Conservation (phyloP, 2,888 invertebrate genomes). For the Oscheius sp. region DNA sequence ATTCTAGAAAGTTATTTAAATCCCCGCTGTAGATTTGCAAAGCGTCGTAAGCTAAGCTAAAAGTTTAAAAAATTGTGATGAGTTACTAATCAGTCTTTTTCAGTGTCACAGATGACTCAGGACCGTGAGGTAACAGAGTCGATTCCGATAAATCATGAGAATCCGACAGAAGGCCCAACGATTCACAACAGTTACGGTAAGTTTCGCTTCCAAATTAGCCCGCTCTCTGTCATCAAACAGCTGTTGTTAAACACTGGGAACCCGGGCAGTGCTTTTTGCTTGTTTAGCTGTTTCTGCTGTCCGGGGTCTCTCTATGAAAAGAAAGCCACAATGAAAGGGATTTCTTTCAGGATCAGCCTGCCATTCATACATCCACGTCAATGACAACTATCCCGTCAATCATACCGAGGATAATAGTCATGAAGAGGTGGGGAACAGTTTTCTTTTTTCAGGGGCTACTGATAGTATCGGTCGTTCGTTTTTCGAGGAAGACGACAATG, state of each 20-base stretch:
- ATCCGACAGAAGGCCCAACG: not conserved
- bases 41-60: too few relatives aligned
- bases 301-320: too few relatives aligned
- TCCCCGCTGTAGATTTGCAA: too few relatives aligned
- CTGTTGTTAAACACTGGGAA: not conserved
- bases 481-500: not conserved
- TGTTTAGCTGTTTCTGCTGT: conserved; percentile 9
- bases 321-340: not conserved
- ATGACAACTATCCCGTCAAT: not conserved
- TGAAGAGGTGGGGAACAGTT: conserved; percentile 2
- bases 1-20: too few relatives aligned
- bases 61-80: too few relatives aligned
- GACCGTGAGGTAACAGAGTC: conserved; percentile 4
- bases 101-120: conserved; percentile 26
- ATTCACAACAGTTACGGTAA: conserved; percentile 9
- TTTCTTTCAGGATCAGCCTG: conserved; percentile 15
- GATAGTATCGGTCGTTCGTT: not conserved
- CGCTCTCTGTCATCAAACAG: conserved; percentile 8
- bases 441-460: not conserved
- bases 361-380: conserved; percentile 7
- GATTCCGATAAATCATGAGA: not conserved
- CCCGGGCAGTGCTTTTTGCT: not conserved
- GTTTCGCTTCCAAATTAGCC: too few relatives aligned
- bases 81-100: too few relatives aligned
- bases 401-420: not conserved